Conservation (phyloP, 2,888 invertebrate species). For the Erynnis tages region DNA sequence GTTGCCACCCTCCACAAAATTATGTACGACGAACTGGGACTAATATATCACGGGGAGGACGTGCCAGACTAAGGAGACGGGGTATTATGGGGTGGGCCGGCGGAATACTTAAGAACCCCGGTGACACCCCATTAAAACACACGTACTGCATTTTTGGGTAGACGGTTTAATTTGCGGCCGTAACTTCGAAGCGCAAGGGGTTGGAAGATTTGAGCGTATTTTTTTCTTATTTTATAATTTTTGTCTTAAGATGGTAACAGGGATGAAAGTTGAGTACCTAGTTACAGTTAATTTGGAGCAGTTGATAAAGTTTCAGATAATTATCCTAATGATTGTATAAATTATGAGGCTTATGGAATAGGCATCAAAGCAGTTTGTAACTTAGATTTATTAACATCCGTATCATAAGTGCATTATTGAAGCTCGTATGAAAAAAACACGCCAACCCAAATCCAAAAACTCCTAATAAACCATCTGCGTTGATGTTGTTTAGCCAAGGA, state of each 20-base stretch:
- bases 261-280: neutral
- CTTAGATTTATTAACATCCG: too few relatives aligned
- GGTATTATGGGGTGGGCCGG: conserved; percentile 78
- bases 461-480: neutral
- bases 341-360: too few relatives aligned
- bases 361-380: too few relatives aligned
- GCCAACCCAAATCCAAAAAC: neutral
- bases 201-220: conserved; percentile 11
- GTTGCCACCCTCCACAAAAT: conserved; percentile 75
- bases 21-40: conserved; percentile 82
- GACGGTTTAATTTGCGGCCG: conserved; percentile 73
- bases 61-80: conserved; percentile 80
- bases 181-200: conserved; percentile 41
- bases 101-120: conserved; percentile 80
- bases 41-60: conserved; percentile 81
- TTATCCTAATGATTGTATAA: too few relatives aligned
- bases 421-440: too few relatives aligned
- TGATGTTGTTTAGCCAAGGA: neutral
- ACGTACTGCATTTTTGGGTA: conserved; percentile 77
- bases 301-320: too few relatives aligned
- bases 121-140: conserved; percentile 82
- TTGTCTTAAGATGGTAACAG: neutral
- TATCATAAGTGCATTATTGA: too few relatives aligned
- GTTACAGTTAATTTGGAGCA: too few relatives aligned
- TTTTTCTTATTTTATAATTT: conserved; percentile 9